phyloP scores from a whole-genome alignment of 2,797 vertebrate species.

The Hylomyscus alleni region DNA sequence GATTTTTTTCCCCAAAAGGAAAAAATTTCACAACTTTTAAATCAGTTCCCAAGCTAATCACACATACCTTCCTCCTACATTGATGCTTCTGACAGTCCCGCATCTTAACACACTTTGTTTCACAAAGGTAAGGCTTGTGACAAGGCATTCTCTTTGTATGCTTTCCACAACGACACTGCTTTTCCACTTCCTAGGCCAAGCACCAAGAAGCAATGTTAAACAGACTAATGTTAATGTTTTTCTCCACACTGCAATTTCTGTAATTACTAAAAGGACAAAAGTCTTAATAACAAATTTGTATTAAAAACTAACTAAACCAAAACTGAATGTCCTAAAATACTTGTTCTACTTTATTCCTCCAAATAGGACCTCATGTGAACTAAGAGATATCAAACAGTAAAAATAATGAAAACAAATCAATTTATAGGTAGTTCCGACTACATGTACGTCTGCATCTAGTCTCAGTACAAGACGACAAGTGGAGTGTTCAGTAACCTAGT shows the following conservation, averaged over 20 bases:
- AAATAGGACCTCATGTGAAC: constrained; percentile 33
- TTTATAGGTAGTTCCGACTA: not conserved
- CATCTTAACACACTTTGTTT: constrained; percentile 94
- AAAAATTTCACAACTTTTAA: constrained; percentile 33
- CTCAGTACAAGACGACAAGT: constrained; percentile 12
- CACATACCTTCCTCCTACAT: constrained; percentile 93
- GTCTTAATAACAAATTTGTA: constrained; percentile 13
- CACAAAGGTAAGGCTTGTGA: constrained; percentile 96
- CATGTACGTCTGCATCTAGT: not conserved
- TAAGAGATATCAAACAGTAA: constrained; percentile 44
- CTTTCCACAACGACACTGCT: constrained; percentile 95
- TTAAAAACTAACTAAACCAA: constrained; percentile 39
- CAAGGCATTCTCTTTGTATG: constrained; percentile 94
- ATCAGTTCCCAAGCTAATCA: not conserved
- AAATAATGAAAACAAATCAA: constrained; percentile 22
- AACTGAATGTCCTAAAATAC: constrained; percentile 58
- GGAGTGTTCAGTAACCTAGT: not conserved
- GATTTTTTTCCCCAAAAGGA: not conserved
- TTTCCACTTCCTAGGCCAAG: constrained; percentile 94
- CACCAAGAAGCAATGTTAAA: constrained; percentile 35
- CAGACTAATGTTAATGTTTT: not conserved
- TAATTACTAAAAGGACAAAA: constrained; percentile 59
- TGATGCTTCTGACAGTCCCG: constrained; percentile 96
- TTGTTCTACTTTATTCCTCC: constrained; percentile 34
- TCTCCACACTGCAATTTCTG: constrained; percentile 17